phyloP scores from a whole-genome alignment of 2,888 invertebrate species.

The Hydraecia micacea region DNA sequence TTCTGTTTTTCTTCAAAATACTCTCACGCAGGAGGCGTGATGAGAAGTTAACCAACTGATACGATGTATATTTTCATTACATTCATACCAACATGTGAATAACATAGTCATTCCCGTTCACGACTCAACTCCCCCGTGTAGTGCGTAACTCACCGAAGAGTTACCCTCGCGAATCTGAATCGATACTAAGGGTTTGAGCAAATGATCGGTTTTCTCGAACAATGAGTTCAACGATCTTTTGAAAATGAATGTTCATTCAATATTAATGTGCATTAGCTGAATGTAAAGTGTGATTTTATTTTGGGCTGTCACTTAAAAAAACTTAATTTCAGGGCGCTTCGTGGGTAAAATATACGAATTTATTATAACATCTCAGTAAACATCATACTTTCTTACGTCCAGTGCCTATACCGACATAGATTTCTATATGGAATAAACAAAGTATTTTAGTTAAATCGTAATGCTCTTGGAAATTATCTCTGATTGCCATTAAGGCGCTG shows the following conservation, averaged over 20 bases:
- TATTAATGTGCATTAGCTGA: constrained; percentile 36
- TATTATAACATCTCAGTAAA: background rate
- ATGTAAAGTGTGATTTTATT: background rate
- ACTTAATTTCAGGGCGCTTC: background rate
- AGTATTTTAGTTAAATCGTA: background rate
- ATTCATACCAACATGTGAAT: constrained; percentile 46
- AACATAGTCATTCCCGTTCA: constrained; percentile 53
- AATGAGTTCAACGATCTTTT: constrained; percentile 48
- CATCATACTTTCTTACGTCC: background rate
- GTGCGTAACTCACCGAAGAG: constrained; percentile 62
- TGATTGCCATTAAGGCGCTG: no score
- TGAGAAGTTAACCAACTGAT: background rate
- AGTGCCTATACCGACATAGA: background rate
- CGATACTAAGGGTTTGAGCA: constrained; percentile 60
- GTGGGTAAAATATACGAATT: background rate
- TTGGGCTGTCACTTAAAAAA: background rate
- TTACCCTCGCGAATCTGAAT: constrained; percentile 51
- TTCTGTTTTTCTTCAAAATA: background rate
- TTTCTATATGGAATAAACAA: background rate
- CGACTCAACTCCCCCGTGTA: constrained; percentile 55
- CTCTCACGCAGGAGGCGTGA: background rate
- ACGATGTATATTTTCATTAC: constrained; percentile 33
- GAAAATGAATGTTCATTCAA: constrained; percentile 47
- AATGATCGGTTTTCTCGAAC: constrained; percentile 59
- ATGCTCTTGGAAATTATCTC: background rate